Percentiles rank a stretch among this genome's conserved stretches.
phyloP scores from a whole-genome alignment of 2,888 invertebrate genomes.

The Coecobrya sp. region DNA sequence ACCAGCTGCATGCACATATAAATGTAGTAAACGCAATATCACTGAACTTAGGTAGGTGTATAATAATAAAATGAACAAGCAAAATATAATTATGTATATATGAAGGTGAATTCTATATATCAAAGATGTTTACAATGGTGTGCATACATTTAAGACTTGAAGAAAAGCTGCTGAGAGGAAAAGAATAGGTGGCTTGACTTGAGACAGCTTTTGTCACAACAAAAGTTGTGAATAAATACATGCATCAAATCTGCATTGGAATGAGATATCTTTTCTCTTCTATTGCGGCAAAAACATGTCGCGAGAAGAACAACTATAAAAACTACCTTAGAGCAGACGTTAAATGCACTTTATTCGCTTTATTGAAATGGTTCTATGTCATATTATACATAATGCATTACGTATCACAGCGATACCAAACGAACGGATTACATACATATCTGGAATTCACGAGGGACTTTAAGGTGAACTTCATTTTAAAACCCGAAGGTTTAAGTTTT shows the following conservation, averaged over 20 bases:
- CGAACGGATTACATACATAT: neutral
- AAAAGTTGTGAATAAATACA: slow-evolving; percentile 77
- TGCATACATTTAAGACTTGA: slow-evolving; percentile 57
- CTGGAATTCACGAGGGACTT: neutral
- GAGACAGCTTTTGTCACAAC: slow-evolving; percentile 76
- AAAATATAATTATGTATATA: neutral
- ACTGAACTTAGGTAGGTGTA: neutral
- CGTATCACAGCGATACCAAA: neutral
- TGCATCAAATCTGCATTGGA: slow-evolving; percentile 76
- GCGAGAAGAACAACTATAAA: neutral
- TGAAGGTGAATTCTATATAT: slow-evolving; percentile 21
- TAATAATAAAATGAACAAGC: slow-evolving; percentile 6
- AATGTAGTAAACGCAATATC: too few species aligned
- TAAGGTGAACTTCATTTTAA: too few species aligned
- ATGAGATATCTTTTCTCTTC: slow-evolving; percentile 48
- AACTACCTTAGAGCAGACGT: neutral
- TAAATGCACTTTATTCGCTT: neutral
- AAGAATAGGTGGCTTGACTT: slow-evolving; percentile 66
- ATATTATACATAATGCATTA: slow-evolving; percentile 5
- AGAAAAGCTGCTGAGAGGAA: slow-evolving; percentile 43
- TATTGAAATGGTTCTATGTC: neutral
- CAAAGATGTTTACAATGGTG: slow-evolving; percentile 42
- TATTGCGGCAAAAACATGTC: neutral
- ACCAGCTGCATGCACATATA: neutral
- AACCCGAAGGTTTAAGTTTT: neutral